A percentile compares a stretch with the other conserved stretches of the same genome.
Evolutionary conservation across 2,888 invertebrate genomes (phyloP).

Genomic region (Lycophotia porphyrea): DNA sequence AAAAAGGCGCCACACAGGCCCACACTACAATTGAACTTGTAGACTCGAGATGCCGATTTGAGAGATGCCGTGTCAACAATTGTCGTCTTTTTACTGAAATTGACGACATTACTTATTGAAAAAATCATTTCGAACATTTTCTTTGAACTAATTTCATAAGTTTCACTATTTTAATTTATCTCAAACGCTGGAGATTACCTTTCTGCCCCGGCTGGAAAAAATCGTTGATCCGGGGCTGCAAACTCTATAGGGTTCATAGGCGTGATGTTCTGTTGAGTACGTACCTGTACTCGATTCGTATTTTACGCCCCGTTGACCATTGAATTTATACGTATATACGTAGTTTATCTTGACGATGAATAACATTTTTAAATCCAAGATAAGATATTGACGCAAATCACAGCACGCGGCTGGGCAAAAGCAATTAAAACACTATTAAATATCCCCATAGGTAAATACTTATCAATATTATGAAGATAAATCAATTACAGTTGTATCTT

Average conservation of each 20-base stretch:
- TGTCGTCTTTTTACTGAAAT: too few relatives aligned
- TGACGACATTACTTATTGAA: too few relatives aligned
- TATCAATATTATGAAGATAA: not conserved
- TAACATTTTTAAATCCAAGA: conserved; percentile 50
- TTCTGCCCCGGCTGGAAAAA: too few relatives aligned
- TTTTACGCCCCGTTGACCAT: not conserved
- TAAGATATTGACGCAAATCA: conserved; percentile 63
- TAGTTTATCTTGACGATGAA: conserved; percentile 47
- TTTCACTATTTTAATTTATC: too few relatives aligned
- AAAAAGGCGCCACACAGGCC: too few relatives aligned
- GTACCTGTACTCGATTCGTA: not conserved
- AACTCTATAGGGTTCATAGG: not conserved
- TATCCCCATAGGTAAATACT: not conserved
- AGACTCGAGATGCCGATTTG: too few relatives aligned
- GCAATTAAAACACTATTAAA: conserved; percentile 10
- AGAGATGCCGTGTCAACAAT: too few relatives aligned
- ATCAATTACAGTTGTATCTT: not conserved
- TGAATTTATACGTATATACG: conserved; percentile 16
- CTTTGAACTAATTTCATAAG: too few relatives aligned
- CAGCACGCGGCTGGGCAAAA: conserved; percentile 9
- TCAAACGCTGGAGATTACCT: too few relatives aligned
- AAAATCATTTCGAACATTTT: too few relatives aligned
- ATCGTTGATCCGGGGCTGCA: too few relatives aligned
- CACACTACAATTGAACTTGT: too few relatives aligned
- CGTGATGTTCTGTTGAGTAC: not conserved